Evolutionary conservation across 2,888 invertebrate genomes (phyloP), one percentile per base, ranked within the genome.

Genomic region (Cryptocheilus praepositus): DNA sequence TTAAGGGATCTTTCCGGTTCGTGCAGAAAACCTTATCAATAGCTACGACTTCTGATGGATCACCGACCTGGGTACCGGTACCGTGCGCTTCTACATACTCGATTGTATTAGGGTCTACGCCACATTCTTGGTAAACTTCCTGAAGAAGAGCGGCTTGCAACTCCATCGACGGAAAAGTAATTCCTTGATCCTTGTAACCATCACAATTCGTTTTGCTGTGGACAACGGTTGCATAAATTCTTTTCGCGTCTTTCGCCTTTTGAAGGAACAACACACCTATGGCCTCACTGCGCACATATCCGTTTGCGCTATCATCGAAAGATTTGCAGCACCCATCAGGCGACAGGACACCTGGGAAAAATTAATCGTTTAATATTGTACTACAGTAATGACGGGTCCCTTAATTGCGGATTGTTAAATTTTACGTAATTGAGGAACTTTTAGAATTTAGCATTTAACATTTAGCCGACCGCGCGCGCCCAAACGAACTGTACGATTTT

Each of bases 1-100:
- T 89, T 0, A 98, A 91, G 0, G 98, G 94, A 0, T 92, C 93
- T 0, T 91, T 92, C n/a, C 97, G 91, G 21, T 92, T 92, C 3
- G 92, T 91, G 83, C 95, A 95, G 86, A 97, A 93, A 43, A 95
- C 92, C 77, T 93, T 93, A 57, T 95, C 94, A 58, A 98, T 93
- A 0, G 96, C 95, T 76, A 93, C 91, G 64, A 96, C 90, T 89
- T 98, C 98, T 86, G 97, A 96, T 0, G 98, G 97, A 89, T 98
- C 98, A 18, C 98, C 97, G 2, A 95, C 94, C 72, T 90, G 91
- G 0, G 95, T 95, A 70, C 95, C 95, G 64, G 95, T 95, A 73
- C 95, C 94, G 79, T 93, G 93, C 43, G 93, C 93, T 85, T 94
- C 94, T 19, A 94, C 89, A 81, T 92, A 94, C 45, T 90, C 89